phyloP scores from a whole-genome alignment of 2,797 vertebrate genomes.

The Epinephelus coioides region DNA sequence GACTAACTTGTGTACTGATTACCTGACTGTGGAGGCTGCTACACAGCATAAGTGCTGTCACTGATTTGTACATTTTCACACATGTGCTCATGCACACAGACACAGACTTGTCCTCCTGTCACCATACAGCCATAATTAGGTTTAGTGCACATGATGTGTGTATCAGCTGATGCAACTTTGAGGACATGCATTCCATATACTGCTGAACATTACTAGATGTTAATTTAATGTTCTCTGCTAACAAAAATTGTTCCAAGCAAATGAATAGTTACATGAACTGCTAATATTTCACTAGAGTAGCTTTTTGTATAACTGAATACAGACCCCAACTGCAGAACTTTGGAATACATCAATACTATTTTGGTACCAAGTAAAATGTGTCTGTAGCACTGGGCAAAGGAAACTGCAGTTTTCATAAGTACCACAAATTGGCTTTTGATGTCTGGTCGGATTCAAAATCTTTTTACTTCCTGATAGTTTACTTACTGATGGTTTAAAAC shows the following conservation, averaged over 20 bases:
- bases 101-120: slow-evolving; percentile 9
- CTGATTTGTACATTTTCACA: slow-evolving; percentile 38
- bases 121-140: slow-evolving; percentile 2
- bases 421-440: no score
- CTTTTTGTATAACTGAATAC: neutral
- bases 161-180: slow-evolving; percentile 45
- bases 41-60: slow-evolving; percentile 12
- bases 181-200: slow-evolving; percentile 33
- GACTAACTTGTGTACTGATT: slow-evolving; percentile 18
- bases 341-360: neutral
- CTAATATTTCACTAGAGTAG: neutral
- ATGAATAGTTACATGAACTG: neutral
- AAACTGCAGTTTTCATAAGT: no score
- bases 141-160: slow-evolving; percentile 39
- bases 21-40: slow-evolving; percentile 10
- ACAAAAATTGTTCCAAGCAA: neutral
- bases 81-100: slow-evolving; percentile 21
- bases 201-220: neutral
- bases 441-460: no score
- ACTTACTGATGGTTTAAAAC: no score
- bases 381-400: neutral
- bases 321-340: neutral
- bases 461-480: no score
- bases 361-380: neutral
- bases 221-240: neutral